These are phyloP conservation scores for Drosophila lowei DNA, from an alignment of 1,140 invertebrate genomes.

Conservation along the genomic window DNA sequence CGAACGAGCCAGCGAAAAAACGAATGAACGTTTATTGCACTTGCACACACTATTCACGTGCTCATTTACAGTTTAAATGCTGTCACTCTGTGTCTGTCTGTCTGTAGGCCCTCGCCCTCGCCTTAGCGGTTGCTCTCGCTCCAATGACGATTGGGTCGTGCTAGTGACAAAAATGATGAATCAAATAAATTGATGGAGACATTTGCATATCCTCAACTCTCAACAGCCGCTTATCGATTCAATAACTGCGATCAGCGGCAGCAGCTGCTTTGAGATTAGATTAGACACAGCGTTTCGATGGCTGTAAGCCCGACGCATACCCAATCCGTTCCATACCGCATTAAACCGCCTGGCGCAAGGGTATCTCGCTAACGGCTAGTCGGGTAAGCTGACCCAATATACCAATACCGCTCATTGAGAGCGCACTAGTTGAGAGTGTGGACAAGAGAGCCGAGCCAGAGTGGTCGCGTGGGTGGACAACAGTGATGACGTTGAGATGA, in stretches of 20 bases:
- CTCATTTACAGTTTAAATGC: constrained; percentile 59
- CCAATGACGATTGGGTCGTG: background rate
- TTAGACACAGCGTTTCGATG: constrained; percentile 30
- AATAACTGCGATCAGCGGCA: background rate
- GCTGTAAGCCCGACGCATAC: constrained; percentile 11
- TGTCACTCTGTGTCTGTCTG: constrained; percentile 3
- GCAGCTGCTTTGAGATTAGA: constrained; percentile 50
- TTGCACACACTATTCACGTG: constrained; percentile 80
- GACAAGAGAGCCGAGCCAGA: background rate
- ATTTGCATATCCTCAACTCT: constrained; percentile 29
- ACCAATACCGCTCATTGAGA: background rate
- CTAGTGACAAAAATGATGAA: too few species aligned
- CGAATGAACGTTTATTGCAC: constrained; percentile 72
- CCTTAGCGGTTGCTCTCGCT: background rate
- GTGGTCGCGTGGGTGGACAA: constrained; percentile 21
- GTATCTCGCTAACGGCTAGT: constrained; percentile 37
- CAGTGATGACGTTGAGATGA: background rate
- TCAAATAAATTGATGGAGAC: background rate
- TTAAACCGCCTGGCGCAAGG: constrained; percentile 55
- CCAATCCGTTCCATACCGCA: constrained; percentile 53
- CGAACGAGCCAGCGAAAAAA: constrained; percentile 3
- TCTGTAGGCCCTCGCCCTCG: constrained; percentile 3
- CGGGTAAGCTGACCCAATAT: background rate
- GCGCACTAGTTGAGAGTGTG: background rate
- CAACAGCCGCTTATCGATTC: constrained; percentile 48